phyloP scores from a whole-genome alignment of 2,888 invertebrate species.

The Eustalomyia histrio region DNA sequence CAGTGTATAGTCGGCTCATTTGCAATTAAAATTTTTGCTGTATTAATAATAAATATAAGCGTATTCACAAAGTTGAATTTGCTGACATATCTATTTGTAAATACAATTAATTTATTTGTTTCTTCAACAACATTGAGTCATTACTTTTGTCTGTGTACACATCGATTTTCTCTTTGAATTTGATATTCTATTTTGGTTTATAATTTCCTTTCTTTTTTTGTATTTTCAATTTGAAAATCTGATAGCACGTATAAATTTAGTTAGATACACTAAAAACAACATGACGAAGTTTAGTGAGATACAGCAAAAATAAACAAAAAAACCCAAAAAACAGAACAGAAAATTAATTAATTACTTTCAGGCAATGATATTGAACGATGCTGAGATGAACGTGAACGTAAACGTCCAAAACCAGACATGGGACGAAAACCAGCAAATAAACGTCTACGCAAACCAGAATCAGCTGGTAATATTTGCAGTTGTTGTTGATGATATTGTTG shows the following conservation, averaged over 20 bases:
- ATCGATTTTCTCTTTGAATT: neutral
- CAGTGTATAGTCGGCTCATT: too few species aligned
- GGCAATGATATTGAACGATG: slow-evolving; percentile 92
- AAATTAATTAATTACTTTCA: slow-evolving; percentile 85
- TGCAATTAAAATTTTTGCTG: too few species aligned
- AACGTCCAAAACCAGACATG: slow-evolving; percentile 83
- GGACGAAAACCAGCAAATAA: slow-evolving; percentile 91
- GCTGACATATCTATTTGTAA: too few species aligned
- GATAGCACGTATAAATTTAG: neutral
- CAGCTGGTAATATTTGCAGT: slow-evolving; percentile 70
- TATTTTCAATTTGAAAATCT: neutral
- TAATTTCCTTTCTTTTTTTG: neutral
- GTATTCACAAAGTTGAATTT: too few species aligned
- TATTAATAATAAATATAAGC: too few species aligned
- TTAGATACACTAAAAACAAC: too few species aligned
- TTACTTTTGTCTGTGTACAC: neutral
- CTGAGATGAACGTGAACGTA: slow-evolving; percentile 86
- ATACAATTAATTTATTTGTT: too few species aligned
- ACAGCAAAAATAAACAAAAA: neutral
- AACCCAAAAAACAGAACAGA: slow-evolving; percentile 64
- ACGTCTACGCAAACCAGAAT: slow-evolving; percentile 86
- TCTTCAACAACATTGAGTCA: too few species aligned
- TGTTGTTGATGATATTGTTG: slow-evolving; percentile 66
- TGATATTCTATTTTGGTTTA: neutral
- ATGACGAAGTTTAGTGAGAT: neutral